Evolutionary conservation across 2,113 vertebrate genomes (phyloP).

Genomic region (Ceratotherium simum): DNA sequence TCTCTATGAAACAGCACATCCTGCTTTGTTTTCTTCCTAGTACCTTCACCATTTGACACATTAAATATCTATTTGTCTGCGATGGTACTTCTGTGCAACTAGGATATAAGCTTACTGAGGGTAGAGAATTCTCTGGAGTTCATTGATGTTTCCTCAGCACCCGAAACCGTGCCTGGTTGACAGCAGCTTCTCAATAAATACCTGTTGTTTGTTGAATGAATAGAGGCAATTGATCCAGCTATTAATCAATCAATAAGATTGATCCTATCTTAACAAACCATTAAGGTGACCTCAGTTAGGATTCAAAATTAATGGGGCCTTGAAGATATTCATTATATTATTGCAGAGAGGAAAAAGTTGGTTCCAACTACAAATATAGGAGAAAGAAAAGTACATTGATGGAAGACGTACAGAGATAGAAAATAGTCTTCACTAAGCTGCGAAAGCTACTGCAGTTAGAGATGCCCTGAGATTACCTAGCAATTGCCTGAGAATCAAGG

Average conservation of each 20-base stretch:
- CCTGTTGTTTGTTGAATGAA: not conserved
- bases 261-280: not conserved
- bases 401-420: not conserved
- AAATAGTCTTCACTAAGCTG: not conserved
- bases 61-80: not conserved
- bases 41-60: not conserved
- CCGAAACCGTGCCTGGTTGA: not conserved
- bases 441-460: not conserved
- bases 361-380: not conserved
- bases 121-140: not conserved
- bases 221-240: not conserved
- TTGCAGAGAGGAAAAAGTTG: not conserved
- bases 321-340: not conserved
- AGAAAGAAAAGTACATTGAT: not conserved
- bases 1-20: rapidly evolving
- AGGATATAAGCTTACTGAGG: not conserved
- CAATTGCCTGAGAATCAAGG: not conserved
- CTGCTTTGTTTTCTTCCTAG: not conserved
- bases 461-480: not conserved
- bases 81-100: not conserved
- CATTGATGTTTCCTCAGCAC: not conserved
- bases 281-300: not conserved
- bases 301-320: not conserved
- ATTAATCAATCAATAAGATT: not conserved
- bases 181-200: not conserved